Base-by-base conservation (phyloP, 2,113 vertebrate genomes). In the Triplophysa dalaica region DNA sequence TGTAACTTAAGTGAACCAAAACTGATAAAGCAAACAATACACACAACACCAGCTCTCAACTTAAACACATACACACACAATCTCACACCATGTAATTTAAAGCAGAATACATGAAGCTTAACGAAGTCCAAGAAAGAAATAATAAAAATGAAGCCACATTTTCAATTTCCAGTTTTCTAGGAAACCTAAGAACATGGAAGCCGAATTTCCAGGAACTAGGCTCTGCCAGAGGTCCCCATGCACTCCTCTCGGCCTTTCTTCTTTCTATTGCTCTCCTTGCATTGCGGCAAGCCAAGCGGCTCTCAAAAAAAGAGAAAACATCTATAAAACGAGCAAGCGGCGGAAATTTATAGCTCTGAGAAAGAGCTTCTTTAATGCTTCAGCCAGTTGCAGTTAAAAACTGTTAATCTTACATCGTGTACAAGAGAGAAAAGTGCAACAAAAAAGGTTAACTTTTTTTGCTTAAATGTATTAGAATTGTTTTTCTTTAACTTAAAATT, bases 81-180 rank as follows among this genome's bases (percentile, higher is more conserved):
- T 79, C 74, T 90, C 79, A 82, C 84, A 89, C 82, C 77, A 81
- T 86, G 83, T 90, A 86, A 91, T 90, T 88, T 84, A 80, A 88
- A 88, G 78, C 88, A 90, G 87, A 70, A 75, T 77, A 45, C 14
- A 83, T 81, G 76, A 80, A 82, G 80, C 10, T 70, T 11, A 73
- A 82, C 79, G 74, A 41, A 48, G 48, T 60, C 63, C 38, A 50
- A 22, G 60, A 43, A 38, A 45, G 22, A 64, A 63, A 13, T 22
- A 58, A 72, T 5, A 76, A 22, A 84, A 90, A 93, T 91, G 90
- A 94, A 92, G 93, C 89, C 78, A 91, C 87, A 89, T 81, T 92
- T 92, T 94, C 92, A 94, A 95, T 95, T 93, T 93, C 89, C 88
- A 86, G 76, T 94, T 98, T 93, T 98, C 96, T 94, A 92, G 95